These are phyloP conservation scores for Lepidocolaptes lacrymiger DNA, from an alignment of 2,797 vertebrate species.

Conservation along the genomic window DNA sequence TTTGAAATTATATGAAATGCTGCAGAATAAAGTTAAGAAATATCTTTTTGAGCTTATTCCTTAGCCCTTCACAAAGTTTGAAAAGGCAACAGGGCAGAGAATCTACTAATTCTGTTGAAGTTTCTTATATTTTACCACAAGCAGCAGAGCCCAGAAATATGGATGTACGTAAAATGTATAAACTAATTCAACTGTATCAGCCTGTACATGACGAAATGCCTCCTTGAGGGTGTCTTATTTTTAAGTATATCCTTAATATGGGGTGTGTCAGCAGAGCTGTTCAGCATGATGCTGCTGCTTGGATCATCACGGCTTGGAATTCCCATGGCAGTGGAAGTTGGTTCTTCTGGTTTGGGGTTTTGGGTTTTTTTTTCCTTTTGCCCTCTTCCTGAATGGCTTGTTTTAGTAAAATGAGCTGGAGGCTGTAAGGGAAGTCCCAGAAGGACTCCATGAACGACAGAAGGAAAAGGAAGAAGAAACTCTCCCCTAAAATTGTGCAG, in stretches of 20 bases:
- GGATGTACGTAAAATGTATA: accelerated
- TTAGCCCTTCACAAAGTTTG: background rate
- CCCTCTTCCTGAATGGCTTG: background rate
- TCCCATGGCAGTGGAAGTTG: background rate
- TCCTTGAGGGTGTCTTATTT: background rate
- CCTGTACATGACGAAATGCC: background rate
- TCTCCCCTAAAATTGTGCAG: background rate
- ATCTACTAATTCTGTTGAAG: background rate
- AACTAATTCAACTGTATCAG: background rate
- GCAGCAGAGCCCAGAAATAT: background rate
- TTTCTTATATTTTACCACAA: background rate
- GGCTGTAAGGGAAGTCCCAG: background rate
- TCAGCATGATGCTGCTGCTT: background rate
- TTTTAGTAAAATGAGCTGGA: background rate
- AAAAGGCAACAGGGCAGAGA: background rate
- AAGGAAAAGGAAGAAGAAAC: background rate
- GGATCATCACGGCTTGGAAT: background rate
- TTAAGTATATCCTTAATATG: background rate
- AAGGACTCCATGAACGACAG: background rate
- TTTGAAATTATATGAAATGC: background rate
- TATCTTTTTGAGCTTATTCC: background rate
- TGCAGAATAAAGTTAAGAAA: background rate
- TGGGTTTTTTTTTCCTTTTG: background rate
- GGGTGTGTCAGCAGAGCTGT: background rate
- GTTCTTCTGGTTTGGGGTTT: background rate